A percentile compares a stretch with the other conserved stretches of the same genome.
Evolutionary conservation across 2,888 invertebrate species (phyloP).

Genomic region (Schizotus pectinicornis): DNA sequence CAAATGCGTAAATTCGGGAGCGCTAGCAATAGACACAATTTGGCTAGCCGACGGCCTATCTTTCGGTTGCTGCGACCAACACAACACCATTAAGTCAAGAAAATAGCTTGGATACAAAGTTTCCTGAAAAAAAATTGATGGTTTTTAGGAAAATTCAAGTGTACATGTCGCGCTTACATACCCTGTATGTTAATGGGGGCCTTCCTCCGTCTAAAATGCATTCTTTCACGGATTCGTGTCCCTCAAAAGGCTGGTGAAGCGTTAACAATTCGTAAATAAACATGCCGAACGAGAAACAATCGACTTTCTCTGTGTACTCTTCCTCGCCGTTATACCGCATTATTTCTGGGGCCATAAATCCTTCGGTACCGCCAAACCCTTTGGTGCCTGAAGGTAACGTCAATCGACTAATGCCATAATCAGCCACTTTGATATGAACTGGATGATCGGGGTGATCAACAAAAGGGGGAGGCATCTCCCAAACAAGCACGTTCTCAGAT

Average conservation of each 20-base stretch:
- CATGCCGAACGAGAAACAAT: slow-evolving; percentile 99
- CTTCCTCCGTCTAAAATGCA: slow-evolving; percentile 94
- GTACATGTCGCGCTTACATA: no score
- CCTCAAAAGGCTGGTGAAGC: slow-evolving; percentile 93
- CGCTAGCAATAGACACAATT: slow-evolving; percentile 88
- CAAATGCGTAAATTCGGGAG: slow-evolving; percentile 92
- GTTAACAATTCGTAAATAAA: slow-evolving; percentile 95
- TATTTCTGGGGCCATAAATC: slow-evolving; percentile 99
- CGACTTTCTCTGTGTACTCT: slow-evolving; percentile 98
- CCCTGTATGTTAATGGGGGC: slow-evolving; percentile 85
- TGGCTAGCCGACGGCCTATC: slow-evolving; percentile 94
- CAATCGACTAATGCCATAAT: slow-evolving; percentile 92
- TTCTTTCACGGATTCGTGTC: slow-evolving; percentile 96
- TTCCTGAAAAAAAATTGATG: slow-evolving; percentile 62
- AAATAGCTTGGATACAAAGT: slow-evolving; percentile 85
- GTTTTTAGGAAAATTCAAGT: no score
- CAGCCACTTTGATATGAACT: slow-evolving; percentile 93
- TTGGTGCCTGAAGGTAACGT: slow-evolving; percentile 91
- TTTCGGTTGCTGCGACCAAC: slow-evolving; percentile 89
- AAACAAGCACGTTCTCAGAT: slow-evolving; percentile 98
- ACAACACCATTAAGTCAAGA: slow-evolving; percentile 93
- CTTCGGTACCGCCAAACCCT: slow-evolving; percentile 98
- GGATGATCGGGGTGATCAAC: slow-evolving; percentile 69
- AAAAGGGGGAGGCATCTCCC: slow-evolving; percentile 89
- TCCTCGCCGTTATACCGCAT: slow-evolving; percentile 98